phyloP scores from a whole-genome alignment of 2,888 invertebrate genomes.

The Synergus gifuensis region DNA sequence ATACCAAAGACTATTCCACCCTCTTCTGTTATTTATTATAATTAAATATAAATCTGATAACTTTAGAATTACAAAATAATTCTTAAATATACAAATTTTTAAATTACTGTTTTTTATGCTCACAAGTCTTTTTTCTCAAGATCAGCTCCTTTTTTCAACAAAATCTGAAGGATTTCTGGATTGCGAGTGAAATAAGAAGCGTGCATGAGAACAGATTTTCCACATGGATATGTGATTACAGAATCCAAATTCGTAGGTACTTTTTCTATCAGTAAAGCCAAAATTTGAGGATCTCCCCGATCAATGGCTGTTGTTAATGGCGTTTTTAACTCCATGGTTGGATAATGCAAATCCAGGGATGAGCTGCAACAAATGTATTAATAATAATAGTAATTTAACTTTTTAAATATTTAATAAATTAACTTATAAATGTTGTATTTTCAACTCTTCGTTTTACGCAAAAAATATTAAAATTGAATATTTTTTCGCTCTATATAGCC shows the following conservation, averaged over 20 bases:
- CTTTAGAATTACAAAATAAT: too few species aligned
- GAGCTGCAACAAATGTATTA: conserved; percentile 44
- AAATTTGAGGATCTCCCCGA: conserved; percentile 58
- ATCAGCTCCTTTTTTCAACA: conserved; percentile 60
- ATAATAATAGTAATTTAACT: neutral
- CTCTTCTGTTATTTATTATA: conserved; percentile 53
- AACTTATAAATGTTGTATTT: neutral
- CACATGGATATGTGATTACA: conserved; percentile 56
- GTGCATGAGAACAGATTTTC: conserved; percentile 62
- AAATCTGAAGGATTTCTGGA: conserved; percentile 55
- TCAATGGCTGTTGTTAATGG: conserved; percentile 60
- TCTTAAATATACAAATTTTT: neutral
- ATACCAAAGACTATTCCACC: conserved; percentile 62
- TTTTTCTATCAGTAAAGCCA: conserved; percentile 57
- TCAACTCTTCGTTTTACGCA: too few species aligned
- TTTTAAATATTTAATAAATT: neutral
- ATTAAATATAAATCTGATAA: too few species aligned
- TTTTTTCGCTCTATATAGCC: too few species aligned
- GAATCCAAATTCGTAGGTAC: conserved; percentile 53
- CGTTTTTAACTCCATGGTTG: conserved; percentile 53
- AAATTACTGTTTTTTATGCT: conserved; percentile 39
- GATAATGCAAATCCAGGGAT: conserved; percentile 60
- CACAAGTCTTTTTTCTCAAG: conserved; percentile 56
- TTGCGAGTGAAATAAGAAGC: conserved; percentile 57
- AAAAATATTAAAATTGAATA: too few species aligned